Evolutionary conservation across 2,888 invertebrate species (phyloP), one percentile per base, ranked within the genome.

Genomic region (Macrosoma leucophasiata): DNA sequence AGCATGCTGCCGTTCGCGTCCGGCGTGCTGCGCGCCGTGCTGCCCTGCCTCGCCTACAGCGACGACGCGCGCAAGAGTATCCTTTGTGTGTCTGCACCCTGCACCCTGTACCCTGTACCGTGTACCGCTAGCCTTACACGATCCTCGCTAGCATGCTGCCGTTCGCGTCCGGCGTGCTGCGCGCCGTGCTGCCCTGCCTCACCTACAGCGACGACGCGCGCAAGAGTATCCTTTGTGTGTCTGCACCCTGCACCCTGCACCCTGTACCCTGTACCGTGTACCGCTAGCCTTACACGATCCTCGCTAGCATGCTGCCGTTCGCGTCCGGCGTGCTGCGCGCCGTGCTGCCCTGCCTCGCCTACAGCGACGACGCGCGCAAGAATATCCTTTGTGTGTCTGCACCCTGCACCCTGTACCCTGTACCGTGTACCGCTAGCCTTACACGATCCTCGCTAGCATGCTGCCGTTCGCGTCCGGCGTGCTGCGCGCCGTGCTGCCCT

Each of bases 271-370:
- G n/a, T n/a, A n/a, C n/a, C n/a, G n/a, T n/a, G n/a, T n/a, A n/a
- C n/a, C n/a, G n/a, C n/a, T n/a, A n/a, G n/a, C n/a, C n/a, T n/a
- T n/a, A n/a, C n/a, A n/a, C n/a, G n/a, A n/a, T n/a, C n/a, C n/a
- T n/a, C 1, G 85, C 88, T 18, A 85, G 88, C 47, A 93, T 98
- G 90, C 78, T 98, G 58, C 94, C 95, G 13, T 93, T 90, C 77
- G 90, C 95, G 53, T 94, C 98, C 12, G 96, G 96, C 29, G 94
- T 98, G 55, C 90, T 99, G 53, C 89, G 91, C 33, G 97, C 98
- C 22, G 91, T 95, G 51, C 86, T 99, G 56, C 98, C 98, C 2
- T 96, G 96, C 62, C 88, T 98, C 41, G 93, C 96, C 13, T 94
- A 93, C 74, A 50, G 92, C 50, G 91, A 91, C 45, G 95, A 95